Evolutionary conservation across 2,888 invertebrate species (phyloP).

Genomic region (Suillia variegata): DNA sequence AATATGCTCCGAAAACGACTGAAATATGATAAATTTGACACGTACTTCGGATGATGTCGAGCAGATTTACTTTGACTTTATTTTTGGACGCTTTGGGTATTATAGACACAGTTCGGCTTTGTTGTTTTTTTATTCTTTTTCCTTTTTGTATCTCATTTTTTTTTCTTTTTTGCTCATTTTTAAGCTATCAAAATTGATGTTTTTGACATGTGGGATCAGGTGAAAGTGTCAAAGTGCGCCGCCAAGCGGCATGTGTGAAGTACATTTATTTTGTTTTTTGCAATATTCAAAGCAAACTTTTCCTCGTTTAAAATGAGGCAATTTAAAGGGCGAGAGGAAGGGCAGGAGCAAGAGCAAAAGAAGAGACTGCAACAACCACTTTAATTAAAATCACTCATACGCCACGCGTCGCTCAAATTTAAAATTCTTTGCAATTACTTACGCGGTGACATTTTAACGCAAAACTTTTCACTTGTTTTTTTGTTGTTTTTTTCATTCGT

Average conservation of each 20-base stretch:
- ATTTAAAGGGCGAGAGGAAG: no score
- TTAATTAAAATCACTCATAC: constrained; percentile 1
- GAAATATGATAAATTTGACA: constrained; percentile 7
- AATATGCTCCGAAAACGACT: no score
- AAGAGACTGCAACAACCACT: not conserved
- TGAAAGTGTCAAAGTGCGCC: not conserved
- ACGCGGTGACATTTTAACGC: not conserved
- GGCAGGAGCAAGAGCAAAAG: no score
- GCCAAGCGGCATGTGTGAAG: no score
- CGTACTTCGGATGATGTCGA: not conserved
- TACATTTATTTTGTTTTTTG: not conserved
- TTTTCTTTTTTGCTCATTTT: no score
- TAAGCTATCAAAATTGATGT: not conserved
- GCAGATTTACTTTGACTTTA: not conserved
- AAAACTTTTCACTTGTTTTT: not conserved
- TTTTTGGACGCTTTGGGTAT: not conserved
- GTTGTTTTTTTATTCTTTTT: no score
- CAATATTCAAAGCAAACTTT: not conserved
- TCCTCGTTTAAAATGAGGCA: no score
- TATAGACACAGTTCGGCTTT: no score
- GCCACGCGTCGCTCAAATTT: not conserved
- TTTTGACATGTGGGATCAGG: not conserved
- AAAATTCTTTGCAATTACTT: not conserved
- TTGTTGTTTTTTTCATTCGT: no score
- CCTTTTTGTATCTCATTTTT: not conserved